phyloP scores from a whole-genome alignment of 2,113 vertebrate species.

The Rhea americana region DNA sequence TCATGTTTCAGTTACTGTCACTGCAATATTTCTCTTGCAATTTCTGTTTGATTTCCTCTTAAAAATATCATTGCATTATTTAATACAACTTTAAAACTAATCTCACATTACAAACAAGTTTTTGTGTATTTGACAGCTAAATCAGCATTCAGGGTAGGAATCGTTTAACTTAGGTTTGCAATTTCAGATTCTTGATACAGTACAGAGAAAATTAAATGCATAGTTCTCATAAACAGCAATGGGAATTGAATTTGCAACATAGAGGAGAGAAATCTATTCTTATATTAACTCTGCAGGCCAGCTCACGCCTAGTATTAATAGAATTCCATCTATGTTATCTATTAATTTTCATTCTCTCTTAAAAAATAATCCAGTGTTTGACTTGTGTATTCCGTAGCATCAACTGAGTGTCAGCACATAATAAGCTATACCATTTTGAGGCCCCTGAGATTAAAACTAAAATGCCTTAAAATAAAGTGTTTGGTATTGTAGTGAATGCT shows the following conservation, averaged over 20 bases:
- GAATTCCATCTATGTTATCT: conserved; percentile 3
- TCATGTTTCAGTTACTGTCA: background rate
- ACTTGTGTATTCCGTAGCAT: background rate
- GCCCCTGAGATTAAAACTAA: background rate
- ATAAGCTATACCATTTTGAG: background rate
- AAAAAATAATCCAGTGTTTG: background rate
- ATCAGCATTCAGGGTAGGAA: background rate
- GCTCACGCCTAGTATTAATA: background rate
- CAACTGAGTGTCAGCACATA: background rate
- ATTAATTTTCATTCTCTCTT: background rate
- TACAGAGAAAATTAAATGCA: conserved; percentile 3
- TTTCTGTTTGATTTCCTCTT: background rate
- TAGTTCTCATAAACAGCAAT: background rate
- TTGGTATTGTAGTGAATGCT: background rate
- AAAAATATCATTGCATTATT: background rate
- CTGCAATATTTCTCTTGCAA: background rate
- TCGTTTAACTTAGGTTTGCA: background rate
- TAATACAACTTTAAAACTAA: background rate
- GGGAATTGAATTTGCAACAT: background rate
- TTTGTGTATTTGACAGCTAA: background rate
- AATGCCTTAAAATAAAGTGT: background rate
- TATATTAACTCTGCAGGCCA: background rate
- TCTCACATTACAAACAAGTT: background rate
- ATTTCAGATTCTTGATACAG: background rate
- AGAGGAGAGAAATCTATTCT: background rate